Percentiles rank a stretch among this genome's conserved stretches.
phyloP scores from a whole-genome alignment of 2,113 vertebrate species.

The Rhinolophus sinicus region DNA sequence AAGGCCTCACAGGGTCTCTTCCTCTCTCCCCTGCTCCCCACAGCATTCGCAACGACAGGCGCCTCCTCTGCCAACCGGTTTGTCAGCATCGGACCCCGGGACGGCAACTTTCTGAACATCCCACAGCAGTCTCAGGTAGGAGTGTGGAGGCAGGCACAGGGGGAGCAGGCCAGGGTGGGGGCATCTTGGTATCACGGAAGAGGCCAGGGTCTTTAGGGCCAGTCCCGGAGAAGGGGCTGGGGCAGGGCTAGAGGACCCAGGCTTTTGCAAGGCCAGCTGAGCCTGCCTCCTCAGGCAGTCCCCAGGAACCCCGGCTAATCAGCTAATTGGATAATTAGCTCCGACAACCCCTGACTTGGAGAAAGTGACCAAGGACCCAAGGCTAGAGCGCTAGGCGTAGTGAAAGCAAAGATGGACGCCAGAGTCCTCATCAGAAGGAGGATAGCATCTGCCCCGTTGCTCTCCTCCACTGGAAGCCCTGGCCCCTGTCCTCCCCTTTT shows the following conservation, averaged over 20 bases:
- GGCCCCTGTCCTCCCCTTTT: background rate
- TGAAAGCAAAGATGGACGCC: slow-evolving; percentile 42
- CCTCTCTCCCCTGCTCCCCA: slow-evolving; percentile 73
- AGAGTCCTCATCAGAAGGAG: background rate
- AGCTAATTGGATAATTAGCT: slow-evolving; percentile 80
- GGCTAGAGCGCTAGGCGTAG: slow-evolving; percentile 55
- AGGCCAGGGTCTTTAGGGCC: background rate
- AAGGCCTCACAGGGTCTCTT: slow-evolving; percentile 62
- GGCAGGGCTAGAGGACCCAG: background rate
- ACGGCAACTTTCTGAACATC: slow-evolving; percentile 99
- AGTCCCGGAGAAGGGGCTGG: background rate
- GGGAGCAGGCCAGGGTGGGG: background rate
- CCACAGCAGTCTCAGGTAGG: slow-evolving; percentile 97
- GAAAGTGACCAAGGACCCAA: slow-evolving; percentile 65
- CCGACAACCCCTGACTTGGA: slow-evolving; percentile 66
- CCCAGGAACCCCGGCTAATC: slow-evolving; percentile 71
- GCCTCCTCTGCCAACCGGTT: slow-evolving; percentile 98
- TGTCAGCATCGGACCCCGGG: slow-evolving; percentile 99
- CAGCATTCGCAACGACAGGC: slow-evolving; percentile 98
- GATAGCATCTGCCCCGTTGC: background rate
- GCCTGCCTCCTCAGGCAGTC: slow-evolving; percentile 61
- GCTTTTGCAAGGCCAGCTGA: slow-evolving; percentile 54
- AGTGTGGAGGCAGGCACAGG: background rate
- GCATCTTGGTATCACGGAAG: background rate
- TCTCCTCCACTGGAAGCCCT: background rate